Conservation (phyloP, 2,113 vertebrate species). For the Apodemus speciosus region DNA sequence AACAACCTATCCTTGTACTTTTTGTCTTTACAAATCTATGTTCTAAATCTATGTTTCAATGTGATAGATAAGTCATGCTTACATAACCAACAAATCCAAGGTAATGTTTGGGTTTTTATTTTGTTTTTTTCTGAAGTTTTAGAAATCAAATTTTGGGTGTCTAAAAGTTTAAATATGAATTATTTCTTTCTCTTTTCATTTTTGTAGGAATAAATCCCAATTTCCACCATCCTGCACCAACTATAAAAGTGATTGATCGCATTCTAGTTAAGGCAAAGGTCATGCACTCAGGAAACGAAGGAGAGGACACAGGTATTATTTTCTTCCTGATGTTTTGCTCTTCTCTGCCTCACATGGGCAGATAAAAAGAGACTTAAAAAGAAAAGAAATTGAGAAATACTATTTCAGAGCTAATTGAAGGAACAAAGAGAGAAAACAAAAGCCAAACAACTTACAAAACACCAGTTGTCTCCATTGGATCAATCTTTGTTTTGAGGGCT, state of each 20-base stretch:
- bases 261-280: constrained; percentile 45
- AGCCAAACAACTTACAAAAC: background rate
- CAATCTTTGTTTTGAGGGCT: background rate
- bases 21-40: background rate
- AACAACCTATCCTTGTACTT: background rate
- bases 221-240: background rate
- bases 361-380: background rate
- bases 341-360: background rate
- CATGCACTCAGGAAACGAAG: background rate
- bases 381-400: constrained; percentile 32
- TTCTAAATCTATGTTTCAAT: background rate
- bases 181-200: constrained; percentile 31
- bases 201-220: constrained; percentile 41
- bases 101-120: background rate
- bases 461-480: background rate
- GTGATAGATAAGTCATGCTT: background rate
- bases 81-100: background rate
- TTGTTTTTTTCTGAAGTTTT: constrained; percentile 11
- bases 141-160: constrained; percentile 1
- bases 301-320: background rate
- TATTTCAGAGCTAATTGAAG: background rate
- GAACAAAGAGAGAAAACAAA: constrained; percentile 36
- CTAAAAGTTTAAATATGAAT: background rate
- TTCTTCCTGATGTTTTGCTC: background rate
- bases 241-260: constrained; percentile 27